Evolutionary conservation across 2,888 invertebrate species (phyloP).

Genomic region (Tolmerus cingulatus): DNA sequence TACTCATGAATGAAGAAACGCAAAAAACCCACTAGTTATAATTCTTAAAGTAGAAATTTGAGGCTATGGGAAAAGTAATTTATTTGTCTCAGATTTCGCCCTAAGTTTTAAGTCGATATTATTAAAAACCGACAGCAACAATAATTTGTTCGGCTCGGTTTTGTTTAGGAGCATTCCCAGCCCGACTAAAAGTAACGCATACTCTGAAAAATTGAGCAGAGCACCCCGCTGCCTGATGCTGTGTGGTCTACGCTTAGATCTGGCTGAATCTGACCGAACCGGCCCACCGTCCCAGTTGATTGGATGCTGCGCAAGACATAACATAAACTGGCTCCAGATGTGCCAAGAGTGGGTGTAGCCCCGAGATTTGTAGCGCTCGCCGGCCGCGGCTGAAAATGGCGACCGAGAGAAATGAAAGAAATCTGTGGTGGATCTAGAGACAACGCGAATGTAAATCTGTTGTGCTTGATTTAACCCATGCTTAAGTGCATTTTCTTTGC

Average conservation of each 20-base stretch:
- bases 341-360: not conserved
- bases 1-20: no score
- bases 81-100: no score
- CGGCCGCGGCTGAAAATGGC: not conserved
- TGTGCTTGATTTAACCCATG: not conserved
- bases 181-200: not conserved
- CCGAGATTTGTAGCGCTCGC: not conserved
- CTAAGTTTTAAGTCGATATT: no score
- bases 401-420: not conserved
- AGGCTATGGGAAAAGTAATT: no score
- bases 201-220: not conserved
- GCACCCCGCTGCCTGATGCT: not conserved
- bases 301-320: not conserved
- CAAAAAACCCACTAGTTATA: no score
- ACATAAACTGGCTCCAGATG: not conserved
- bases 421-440: not conserved
- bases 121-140: no score
- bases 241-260: not conserved
- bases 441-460: not conserved
- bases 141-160: no score
- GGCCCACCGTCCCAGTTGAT: not conserved
- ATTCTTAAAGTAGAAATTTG: no score
- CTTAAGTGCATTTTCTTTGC: not conserved
- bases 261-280: not conserved
- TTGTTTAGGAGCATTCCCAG: no score